Evolutionary conservation across 1,140 invertebrate genomes (phyloP).

Genomic region (Heliconius himera): DNA sequence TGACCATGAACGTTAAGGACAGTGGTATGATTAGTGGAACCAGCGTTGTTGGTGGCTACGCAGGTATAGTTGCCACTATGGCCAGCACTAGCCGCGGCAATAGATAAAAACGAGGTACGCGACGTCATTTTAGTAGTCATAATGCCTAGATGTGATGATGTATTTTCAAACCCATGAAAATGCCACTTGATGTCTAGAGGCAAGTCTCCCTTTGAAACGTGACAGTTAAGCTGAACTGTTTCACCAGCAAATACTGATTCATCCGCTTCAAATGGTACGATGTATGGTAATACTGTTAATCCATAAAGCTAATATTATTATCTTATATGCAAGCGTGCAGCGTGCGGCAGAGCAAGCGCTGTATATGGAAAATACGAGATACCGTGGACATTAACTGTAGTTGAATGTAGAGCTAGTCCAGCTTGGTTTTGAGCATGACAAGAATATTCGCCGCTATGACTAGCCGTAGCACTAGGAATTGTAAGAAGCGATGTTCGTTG

Average conservation of each 20-base stretch:
- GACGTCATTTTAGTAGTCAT: conserved; percentile 88
- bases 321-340: conserved; percentile 73
- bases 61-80: conserved; percentile 93
- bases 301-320: conserved; percentile 68
- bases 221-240: conserved; percentile 88
- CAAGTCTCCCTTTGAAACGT: conserved; percentile 89
- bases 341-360: conserved; percentile 67
- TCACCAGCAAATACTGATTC: conserved; percentile 91
- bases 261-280: conserved; percentile 89
- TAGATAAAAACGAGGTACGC: conserved; percentile 89
- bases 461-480: conserved; percentile 85
- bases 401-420: conserved; percentile 84
- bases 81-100: conserved; percentile 88
- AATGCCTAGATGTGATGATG: conserved; percentile 86
- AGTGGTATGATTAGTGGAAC: conserved; percentile 86
- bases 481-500: conserved; percentile 84
- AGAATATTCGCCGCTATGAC: conserved; percentile 88
- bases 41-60: conserved; percentile 88
- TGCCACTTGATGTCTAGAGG: conserved; percentile 89
- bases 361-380: conserved; percentile 57
- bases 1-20: conserved; percentile 88
- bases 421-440: conserved; percentile 87
- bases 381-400: conserved; percentile 85
- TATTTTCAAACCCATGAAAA: conserved; percentile 86
- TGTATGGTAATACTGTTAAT: conserved; percentile 88